Conservation (phyloP, 2,797 vertebrate species). For the Lutjanus campechanus region DNA sequence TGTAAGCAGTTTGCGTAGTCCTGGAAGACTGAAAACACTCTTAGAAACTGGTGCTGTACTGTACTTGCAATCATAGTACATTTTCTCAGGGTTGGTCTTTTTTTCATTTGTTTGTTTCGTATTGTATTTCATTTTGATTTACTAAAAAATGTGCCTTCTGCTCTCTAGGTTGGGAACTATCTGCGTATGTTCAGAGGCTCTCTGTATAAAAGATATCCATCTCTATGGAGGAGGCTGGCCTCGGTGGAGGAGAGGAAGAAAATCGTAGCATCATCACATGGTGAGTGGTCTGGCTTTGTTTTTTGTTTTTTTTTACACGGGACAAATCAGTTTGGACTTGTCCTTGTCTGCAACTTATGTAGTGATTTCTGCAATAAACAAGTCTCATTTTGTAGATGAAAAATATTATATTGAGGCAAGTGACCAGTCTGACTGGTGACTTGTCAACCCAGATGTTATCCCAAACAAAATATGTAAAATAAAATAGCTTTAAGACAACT, state of each 20-base stretch:
- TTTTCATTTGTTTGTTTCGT: neutral
- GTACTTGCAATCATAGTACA: neutral
- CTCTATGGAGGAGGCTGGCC: slow-evolving; percentile 95
- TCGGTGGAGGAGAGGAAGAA: slow-evolving; percentile 99
- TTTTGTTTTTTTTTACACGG: neutral
- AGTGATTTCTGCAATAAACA: neutral
- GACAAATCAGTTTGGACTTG: neutral
- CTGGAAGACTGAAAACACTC: neutral
- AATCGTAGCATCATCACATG: slow-evolving; percentile 98
- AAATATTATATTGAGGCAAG: neutral
- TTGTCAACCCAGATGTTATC: neutral
- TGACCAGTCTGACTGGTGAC: neutral
- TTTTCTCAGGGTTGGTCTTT: no score
- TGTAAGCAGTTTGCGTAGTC: neutral
- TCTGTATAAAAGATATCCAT: slow-evolving; percentile 97
- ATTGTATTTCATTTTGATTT: neutral
- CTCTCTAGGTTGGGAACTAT: slow-evolving; percentile 95
- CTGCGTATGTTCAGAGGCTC: slow-evolving; percentile 99
- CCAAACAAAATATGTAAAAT: neutral
- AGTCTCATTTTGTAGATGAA: neutral
- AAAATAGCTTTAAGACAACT: neutral
- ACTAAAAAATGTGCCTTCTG: neutral
- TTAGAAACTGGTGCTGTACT: no score
- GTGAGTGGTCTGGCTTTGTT: slow-evolving; percentile 81
- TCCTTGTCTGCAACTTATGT: neutral